Base-by-base conservation (phyloP, 1,140 invertebrate genomes). In the Ceratoteleas bidentatus region DNA sequence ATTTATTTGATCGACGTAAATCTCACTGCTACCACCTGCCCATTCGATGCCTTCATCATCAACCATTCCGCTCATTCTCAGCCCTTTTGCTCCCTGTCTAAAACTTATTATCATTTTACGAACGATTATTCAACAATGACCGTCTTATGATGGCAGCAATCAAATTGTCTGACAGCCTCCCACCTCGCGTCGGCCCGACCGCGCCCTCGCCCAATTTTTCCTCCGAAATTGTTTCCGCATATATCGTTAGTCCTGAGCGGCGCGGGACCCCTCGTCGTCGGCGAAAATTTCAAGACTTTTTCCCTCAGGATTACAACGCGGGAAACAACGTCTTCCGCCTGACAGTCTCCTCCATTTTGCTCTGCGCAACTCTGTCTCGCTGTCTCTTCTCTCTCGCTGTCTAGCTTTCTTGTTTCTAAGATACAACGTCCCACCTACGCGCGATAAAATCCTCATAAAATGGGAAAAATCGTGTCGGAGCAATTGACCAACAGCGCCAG, bases 381-480 rank as follows among this genome's bases (percentile, higher is more conserved):
- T 3, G 47, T 47, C 47, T 74, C 40, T n/a, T 9, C 36, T 54
- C 9, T 34, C 3, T 8, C 16, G 33, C 53, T n/a, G n/a, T 65
- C 40, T 57, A 9, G 36, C 54, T 54, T 49, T 15, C 50, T 73
- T 68, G 47, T 62, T 45, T 68, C 54, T 53, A 40, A 68, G 43
- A 73, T 64, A 73, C 56, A 1, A 45, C 38, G 16, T 72, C 32
- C 60, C 68, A 66, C 54, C 76, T 61, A 57, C 60, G 45, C 61
- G 47, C 60, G 68, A 72, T 77, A 69, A 77, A 77, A 58, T 14
- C 50, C 38, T 69, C 74, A 61, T 64, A 56, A 65, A 62, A 76
- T 4, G 24, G 1, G 24, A 24, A 24, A 24, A 24, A 24, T 24
- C 24, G 4, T 24, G 24, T 24, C 24, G 24, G 1, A 24, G 24